Evolutionary conservation across 2,797 vertebrate genomes (phyloP).

Genomic region (Hemitrygon akajei): DNA sequence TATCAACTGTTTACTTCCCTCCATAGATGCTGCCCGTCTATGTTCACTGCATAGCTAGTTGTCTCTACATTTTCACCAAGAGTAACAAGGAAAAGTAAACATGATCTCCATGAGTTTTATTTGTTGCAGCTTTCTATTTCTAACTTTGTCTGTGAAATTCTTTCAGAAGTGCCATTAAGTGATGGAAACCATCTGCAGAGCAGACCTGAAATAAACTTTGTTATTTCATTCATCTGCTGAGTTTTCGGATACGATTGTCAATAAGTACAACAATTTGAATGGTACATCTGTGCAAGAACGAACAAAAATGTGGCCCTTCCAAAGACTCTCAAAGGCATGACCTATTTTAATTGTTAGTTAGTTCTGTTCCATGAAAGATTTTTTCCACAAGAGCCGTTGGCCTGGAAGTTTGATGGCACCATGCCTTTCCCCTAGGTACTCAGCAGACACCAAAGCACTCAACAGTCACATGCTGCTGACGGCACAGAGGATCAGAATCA

Average conservation of each 20-base stretch:
- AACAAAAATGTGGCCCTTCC: neutral
- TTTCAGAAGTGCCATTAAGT: neutral
- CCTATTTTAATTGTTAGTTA: neutral
- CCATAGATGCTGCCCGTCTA: no score
- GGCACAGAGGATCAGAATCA: no score
- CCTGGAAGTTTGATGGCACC: neutral
- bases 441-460: neutral
- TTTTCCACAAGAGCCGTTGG: neutral
- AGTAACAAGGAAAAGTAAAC: neutral
- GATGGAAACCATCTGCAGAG: neutral
- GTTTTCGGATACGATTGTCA: neutral
- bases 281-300: neutral
- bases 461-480: neutral
- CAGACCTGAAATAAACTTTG: conserved; percentile 9
- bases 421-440: neutral
- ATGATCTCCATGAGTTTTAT: neutral
- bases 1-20: no score
- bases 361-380: neutral
- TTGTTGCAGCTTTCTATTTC: neutral
- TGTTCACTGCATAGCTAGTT: neutral
- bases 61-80: neutral
- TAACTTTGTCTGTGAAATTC: neutral
- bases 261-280: neutral
- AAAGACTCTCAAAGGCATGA: neutral
- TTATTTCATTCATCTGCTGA: neutral